Base-by-base conservation (phyloP, 2,888 invertebrate genomes). In the Crepidodera aurea region DNA sequence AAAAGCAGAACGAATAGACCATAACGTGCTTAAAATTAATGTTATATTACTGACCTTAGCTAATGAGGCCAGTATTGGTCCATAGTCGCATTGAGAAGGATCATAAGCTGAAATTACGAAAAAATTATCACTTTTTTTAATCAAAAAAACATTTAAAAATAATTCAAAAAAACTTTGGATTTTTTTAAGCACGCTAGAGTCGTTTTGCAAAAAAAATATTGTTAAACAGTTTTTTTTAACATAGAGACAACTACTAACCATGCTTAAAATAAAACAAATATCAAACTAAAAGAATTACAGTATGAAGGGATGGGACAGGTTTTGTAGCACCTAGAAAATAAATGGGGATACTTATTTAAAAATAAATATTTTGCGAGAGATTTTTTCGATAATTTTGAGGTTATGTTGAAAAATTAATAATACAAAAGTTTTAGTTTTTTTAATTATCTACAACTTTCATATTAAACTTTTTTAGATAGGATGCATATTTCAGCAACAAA, bases 1-100 rank as follows among this genome's bases (percentile, higher is more conserved):
- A 4, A 22, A 22, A 22, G 22, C 22, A 22, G 22, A 22, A 4
- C 6, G 22, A 32, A 6, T 32, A 7, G 72, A 72, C 72, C 73
- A 73, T 67, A 71, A 71, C 75, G 77, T 77, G 77, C 77, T 77
- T 76, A 77, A 76, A 73, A 72, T 65, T 62, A 63, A 61, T 27
- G 53, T 57, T 69, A 67, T 64, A 69, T 74, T 81, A 82, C 82
- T 82, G 82, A 82, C 82, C 82, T 82, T 81, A 78, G 80, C 77
- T 75, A 81, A 78, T 78, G 81, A 81, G 81, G 82, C 81, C 81
- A 82, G 79, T 79, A 81, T 79, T 75, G 81, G 80, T 82, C 82
- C 81, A 77, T 81, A 81, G 78, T 82, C 82, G 76, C 80, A 82
- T 78, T 82, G 81, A 72, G 81, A 76, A 72, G 82, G 77, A 76